phyloP scores from a whole-genome alignment of 2,113 vertebrate genomes.

The Beaufortia kweichowensis region DNA sequence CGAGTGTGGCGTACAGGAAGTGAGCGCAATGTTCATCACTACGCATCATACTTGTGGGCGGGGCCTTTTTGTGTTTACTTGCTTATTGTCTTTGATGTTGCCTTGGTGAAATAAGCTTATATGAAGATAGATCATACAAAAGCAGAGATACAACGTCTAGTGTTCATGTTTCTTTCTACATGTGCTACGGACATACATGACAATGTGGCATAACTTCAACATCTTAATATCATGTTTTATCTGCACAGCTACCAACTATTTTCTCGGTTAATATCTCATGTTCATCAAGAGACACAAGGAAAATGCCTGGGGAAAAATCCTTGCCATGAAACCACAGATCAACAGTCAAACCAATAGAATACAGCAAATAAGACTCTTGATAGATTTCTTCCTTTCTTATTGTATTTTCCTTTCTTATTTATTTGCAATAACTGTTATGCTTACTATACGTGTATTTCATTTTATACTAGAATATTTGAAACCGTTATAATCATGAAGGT shows the following conservation, averaged over 20 bases:
- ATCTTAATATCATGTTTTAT: too few species aligned
- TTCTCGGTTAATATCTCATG: too few species aligned
- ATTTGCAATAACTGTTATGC: too few species aligned
- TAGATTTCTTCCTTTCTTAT: too few species aligned
- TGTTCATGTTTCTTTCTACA: background rate
- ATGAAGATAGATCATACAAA: background rate
- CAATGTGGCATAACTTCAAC: too few species aligned
- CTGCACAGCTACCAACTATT: too few species aligned
- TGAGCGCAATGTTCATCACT: constrained; percentile 32
- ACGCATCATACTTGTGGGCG: constrained; percentile 43
- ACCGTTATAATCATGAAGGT: background rate
- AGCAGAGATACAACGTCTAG: background rate
- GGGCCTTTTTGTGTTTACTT: constrained; percentile 53
- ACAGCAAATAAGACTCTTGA: background rate
- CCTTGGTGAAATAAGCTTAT: background rate
- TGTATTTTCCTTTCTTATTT: too few species aligned
- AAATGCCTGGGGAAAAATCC: background rate
- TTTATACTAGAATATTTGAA: background rate
- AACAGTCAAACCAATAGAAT: background rate
- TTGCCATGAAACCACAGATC: background rate
- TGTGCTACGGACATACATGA: background rate
- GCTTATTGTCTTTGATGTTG: constrained; percentile 41
- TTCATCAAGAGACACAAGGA: too few species aligned
- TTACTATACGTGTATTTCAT: too few species aligned
- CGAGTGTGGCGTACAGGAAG: constrained; percentile 50